Conservation (phyloP, 2,888 invertebrate species). For the Tethea ocularis region DNA sequence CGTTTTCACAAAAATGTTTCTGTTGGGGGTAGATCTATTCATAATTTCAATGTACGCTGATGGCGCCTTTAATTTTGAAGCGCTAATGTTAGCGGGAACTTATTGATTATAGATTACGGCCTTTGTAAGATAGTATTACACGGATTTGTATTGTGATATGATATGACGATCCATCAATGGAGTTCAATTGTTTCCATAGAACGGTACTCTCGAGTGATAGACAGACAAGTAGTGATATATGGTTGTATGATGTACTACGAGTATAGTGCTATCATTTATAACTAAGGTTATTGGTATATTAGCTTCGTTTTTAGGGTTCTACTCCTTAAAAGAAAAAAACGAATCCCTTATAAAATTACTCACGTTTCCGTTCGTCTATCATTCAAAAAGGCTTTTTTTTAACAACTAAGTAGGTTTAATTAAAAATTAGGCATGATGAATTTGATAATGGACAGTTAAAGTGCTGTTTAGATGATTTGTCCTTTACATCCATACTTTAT, state of each 20-base stretch:
- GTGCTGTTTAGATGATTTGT: too few relatives aligned
- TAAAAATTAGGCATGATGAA: too few relatives aligned
- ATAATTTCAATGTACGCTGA: constrained; percentile 36
- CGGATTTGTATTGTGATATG: constrained; percentile 19
- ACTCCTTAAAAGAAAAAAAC: too few relatives aligned
- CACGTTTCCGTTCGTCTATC: too few relatives aligned
- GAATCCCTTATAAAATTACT: too few relatives aligned
- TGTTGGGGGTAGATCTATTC: constrained; percentile 28
- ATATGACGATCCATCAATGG: constrained; percentile 35
- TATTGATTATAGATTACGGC: constrained; percentile 48
- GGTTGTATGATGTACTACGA: not conserved
- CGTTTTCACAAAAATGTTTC: not conserved
- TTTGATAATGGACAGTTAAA: too few relatives aligned
- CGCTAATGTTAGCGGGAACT: constrained; percentile 32
- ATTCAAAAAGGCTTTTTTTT: too few relatives aligned
- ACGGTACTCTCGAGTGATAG: constrained; percentile 19
- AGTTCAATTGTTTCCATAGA: constrained; percentile 32
- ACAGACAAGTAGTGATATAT: not conserved
- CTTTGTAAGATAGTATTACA: constrained; percentile 25
- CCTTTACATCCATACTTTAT: too few relatives aligned
- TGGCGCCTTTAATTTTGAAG: constrained; percentile 26
- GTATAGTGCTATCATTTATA: too few relatives aligned
- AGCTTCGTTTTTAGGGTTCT: too few relatives aligned
- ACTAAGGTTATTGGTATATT: too few relatives aligned
- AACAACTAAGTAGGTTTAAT: too few relatives aligned